Conservation (phyloP, 2,797 vertebrate species). For the Austrolebias charrua region DNA sequence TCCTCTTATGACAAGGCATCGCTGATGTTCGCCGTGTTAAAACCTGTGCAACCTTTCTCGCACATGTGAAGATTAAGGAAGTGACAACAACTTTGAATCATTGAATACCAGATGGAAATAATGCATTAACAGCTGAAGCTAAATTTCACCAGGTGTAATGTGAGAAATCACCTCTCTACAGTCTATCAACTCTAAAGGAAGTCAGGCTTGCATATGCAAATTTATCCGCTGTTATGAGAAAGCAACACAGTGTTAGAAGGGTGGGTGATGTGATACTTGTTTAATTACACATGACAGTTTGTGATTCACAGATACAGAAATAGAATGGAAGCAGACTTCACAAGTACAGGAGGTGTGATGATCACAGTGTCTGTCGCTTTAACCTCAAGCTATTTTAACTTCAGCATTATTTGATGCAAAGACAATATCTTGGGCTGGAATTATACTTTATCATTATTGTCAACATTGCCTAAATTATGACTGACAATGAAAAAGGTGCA, state of each 20-base stretch:
- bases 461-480: background rate
- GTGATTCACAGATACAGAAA: constrained; percentile 42
- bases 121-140: constrained; percentile 2
- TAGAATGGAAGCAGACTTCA: constrained; percentile 37
- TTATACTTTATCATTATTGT: background rate
- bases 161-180: background rate
- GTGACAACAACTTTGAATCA: constrained; percentile 9
- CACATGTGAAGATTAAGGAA: constrained; percentile 14
- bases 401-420: constrained; percentile 4
- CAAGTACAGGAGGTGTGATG: constrained; percentile 31
- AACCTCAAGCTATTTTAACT: constrained; percentile 21
- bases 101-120: constrained; percentile 10
- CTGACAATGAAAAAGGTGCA: background rate
- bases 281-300: constrained; percentile 36
- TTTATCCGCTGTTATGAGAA: constrained; percentile 4
- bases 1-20: constrained; percentile 17
- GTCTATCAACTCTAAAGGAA: constrained; percentile 10
- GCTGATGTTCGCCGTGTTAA: constrained; percentile 3
- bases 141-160: constrained; percentile 8
- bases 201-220: background rate
- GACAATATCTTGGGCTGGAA: background rate
- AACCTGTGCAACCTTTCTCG: constrained; percentile 1
- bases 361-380: constrained; percentile 31
- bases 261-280: constrained; percentile 13
- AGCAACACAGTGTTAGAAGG: background rate